phyloP scores from a whole-genome alignment of 2,888 invertebrate species.

The Cylloceria caligata region DNA sequence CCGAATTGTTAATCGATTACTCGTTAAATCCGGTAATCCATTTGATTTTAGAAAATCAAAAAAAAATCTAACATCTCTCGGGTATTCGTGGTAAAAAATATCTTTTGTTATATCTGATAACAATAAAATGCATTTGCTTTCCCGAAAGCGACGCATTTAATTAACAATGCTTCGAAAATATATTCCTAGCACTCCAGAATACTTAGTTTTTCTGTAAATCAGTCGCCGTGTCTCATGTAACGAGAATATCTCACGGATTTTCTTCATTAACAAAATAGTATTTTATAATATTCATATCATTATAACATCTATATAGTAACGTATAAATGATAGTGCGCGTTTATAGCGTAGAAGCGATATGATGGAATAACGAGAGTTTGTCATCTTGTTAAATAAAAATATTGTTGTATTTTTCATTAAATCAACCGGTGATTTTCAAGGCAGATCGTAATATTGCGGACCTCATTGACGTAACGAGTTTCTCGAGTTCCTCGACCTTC shows the following conservation, averaged over 20 bases:
- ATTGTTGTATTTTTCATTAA: constrained; percentile 14
- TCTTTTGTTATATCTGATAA: constrained; percentile 27
- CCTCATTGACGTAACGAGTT: constrained; percentile 88
- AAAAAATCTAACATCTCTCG: constrained; percentile 9
- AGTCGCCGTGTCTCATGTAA: not conserved
- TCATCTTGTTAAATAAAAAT: constrained; percentile 2
- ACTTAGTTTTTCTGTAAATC: constrained; percentile 7
- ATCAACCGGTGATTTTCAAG: constrained; percentile 84
- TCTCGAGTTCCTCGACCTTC: constrained; percentile 89
- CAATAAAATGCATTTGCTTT: constrained; percentile 54
- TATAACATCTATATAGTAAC: constrained; percentile 19
- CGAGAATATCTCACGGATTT: not conserved
- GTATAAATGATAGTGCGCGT: constrained; percentile 37
- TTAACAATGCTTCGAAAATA: constrained; percentile 43
- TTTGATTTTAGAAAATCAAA: constrained; percentile 43
- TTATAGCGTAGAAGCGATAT: constrained; percentile 48
- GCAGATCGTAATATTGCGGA: constrained; percentile 89
- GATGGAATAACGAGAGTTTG: constrained; percentile 17
- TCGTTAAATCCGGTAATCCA: constrained; percentile 31
- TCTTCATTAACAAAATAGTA: constrained; percentile 40
- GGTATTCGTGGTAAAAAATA: constrained; percentile 57
- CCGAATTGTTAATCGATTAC: constrained; percentile 45
- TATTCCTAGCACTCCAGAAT: constrained; percentile 27
- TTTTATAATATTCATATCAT: constrained; percentile 42
- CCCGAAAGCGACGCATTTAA: constrained; percentile 24